Evolutionary conservation across 2,113 vertebrate genomes (phyloP).

Genomic region (Megaptera novaeangliae): DNA sequence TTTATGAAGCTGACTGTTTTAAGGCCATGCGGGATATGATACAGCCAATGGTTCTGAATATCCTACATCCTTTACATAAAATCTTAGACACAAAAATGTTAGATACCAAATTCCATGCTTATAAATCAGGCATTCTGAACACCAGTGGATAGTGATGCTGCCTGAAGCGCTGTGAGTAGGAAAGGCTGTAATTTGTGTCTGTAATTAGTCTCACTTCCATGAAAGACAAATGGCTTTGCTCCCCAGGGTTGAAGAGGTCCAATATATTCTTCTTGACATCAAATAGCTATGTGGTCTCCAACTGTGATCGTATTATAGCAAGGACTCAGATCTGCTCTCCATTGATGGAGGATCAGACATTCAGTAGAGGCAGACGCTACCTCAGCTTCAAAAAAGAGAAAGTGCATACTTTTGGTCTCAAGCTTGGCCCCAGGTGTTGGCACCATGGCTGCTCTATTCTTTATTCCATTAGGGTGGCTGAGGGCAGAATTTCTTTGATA

Average conservation of each 20-base stretch:
- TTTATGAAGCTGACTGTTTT: neutral
- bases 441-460: neutral
- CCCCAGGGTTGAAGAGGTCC: neutral
- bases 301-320: neutral
- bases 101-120: neutral
- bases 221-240: neutral
- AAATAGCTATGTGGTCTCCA: neutral
- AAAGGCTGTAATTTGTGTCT: neutral
- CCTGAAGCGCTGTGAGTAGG: neutral
- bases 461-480: neutral
- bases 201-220: neutral
- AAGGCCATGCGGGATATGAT: neutral
- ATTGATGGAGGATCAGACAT: neutral
- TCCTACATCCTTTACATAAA: neutral
- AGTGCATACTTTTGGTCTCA: neutral
- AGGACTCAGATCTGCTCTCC: neutral
- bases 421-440: neutral
- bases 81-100: neutral
- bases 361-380: neutral
- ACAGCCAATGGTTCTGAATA: neutral
- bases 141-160: neutral
- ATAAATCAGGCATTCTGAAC: neutral
- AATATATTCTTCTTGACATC: neutral
- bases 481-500: neutral
- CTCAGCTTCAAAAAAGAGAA: neutral